Evolutionary conservation across 2,888 invertebrate species (phyloP).

Genomic region (Euplagia quadripunctaria): DNA sequence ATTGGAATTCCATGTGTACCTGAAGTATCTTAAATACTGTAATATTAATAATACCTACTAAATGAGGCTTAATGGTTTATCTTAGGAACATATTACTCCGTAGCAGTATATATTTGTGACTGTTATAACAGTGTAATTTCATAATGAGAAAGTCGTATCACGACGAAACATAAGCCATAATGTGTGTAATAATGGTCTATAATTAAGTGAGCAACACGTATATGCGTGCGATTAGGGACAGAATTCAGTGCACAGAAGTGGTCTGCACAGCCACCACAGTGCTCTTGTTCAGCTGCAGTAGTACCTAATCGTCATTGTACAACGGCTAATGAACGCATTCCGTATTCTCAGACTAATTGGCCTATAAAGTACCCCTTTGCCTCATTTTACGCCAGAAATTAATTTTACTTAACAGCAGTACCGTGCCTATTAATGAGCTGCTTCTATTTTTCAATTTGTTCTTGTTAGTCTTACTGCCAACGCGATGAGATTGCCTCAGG

Average conservation of each 20-base stretch:
- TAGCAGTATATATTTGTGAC: conserved; percentile 25
- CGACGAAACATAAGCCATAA: conserved; percentile 60
- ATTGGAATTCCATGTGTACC: conserved; percentile 15
- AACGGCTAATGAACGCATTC: conserved; percentile 69
- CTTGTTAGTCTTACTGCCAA: conserved; percentile 29
- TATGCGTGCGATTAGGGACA: conserved; percentile 31
- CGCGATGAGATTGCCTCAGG: conserved; percentile 16
- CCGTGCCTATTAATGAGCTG: conserved; percentile 37
- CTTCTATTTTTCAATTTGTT: conserved; percentile 35
- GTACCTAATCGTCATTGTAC: conserved; percentile 58
- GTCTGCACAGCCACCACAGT: conserved; percentile 21
- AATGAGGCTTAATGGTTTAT: conserved; percentile 34
- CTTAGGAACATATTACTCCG: conserved; percentile 31
- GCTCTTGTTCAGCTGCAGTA: conserved; percentile 21
- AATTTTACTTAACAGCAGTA: conserved; percentile 58
- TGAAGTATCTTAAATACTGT: conserved; percentile 10
- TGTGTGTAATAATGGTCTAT: conserved; percentile 69
- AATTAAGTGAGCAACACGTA: conserved; percentile 62
- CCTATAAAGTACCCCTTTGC: conserved; percentile 68
- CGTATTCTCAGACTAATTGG: conserved; percentile 75
- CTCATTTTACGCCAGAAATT: conserved; percentile 61
- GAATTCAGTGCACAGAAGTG: background rate
- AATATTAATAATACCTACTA: conserved; percentile 11
- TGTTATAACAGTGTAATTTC: conserved; percentile 51
- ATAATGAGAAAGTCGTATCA: conserved; percentile 63